Evolutionary conservation across 1,140 invertebrate species (phyloP), one percentile per base, ranked within the genome.

Genomic region (Diabrotica undecimpunctata): DNA sequence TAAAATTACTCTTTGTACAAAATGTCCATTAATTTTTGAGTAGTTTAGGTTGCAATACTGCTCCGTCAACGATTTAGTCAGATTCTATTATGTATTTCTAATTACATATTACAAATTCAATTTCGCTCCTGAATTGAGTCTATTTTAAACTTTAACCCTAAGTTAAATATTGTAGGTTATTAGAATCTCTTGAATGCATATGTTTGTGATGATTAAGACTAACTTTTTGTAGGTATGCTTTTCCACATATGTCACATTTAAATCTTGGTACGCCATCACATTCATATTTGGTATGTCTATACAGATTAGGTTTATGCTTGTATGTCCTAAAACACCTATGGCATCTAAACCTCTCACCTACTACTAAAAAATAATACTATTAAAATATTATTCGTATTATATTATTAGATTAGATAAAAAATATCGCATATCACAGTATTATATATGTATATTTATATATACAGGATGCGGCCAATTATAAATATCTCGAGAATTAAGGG

Each of bases 211-310:
- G 54, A 14, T 72, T 73, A 37, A 75, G 64, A 60, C 75, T 70
- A 0, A 62, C 69, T 64, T 76, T 78, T 62, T 74, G 73, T 55
- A 72, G 74, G 52, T 72, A 75, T 38, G 54, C 64, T 53, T 74
- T 74, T 12, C 64, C 61, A 52, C 74, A 76, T 64, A 74, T 61
- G 12, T 66, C 66, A 68, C 82, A 83, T 51, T 79, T 76, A 65
- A 83, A 83, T 77, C 82, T 81, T 0, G 81, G 81, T 59, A 80
- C 79, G 56, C 80, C 81, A 14, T 82, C 81, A 62, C 83, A 84
- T 68, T 83, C 83, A 63, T 83, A 84, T 6, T 81, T 84, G 5
- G 79, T 73, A 61, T 84, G 83, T 56, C 81, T 65, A 9, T 66
- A 65, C 38, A 75, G 64, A 56, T 70, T 74, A 5, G 66, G 58